Evolutionary conservation across 2,113 vertebrate species (phyloP).

Genomic region (Pavo muticus): DNA sequence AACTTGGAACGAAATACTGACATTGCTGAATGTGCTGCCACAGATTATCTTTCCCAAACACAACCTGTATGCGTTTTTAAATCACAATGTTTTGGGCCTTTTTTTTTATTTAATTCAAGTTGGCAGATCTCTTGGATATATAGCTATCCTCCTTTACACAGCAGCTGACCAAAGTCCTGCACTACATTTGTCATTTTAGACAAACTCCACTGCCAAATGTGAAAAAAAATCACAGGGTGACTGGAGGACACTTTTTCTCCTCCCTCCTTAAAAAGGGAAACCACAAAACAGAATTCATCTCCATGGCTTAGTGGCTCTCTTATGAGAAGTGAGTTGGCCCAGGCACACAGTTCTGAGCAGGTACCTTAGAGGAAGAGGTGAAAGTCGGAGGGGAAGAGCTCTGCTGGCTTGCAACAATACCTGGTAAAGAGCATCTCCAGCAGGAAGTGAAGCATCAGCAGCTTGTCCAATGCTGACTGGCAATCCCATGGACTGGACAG

Average conservation of each 20-base stretch:
- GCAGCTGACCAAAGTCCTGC: not conserved
- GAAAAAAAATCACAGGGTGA: not conserved
- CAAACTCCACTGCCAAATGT: not conserved
- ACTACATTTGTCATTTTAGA: not conserved
- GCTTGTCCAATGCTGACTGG: conserved; percentile 90
- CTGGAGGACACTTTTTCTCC: not conserved
- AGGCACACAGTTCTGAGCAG: not conserved
- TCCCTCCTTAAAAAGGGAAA: not conserved
- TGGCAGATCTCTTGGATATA: not conserved
- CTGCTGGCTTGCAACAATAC: conserved; percentile 83
- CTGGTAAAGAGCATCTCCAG: conserved; percentile 88
- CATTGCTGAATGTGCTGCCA: not conserved
- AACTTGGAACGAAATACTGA: not conserved
- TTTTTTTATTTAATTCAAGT: not conserved
- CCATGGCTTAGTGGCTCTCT: not conserved
- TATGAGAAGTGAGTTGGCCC: not conserved
- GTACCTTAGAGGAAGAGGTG: not conserved
- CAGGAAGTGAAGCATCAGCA: conserved; percentile 84
- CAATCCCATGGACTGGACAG: conserved; percentile 86
- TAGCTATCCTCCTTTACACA: not conserved
- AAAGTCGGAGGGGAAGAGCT: conserved; percentile 12
- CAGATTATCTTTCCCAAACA: not conserved
- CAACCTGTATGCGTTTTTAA: not conserved
- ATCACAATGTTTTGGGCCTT: not conserved
- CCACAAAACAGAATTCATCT: not conserved